Percentiles rank a stretch among this genome's conserved stretches.
Conservation (phyloP, 1,140 invertebrate species). For the Stegodyphus mimosarum region DNA sequence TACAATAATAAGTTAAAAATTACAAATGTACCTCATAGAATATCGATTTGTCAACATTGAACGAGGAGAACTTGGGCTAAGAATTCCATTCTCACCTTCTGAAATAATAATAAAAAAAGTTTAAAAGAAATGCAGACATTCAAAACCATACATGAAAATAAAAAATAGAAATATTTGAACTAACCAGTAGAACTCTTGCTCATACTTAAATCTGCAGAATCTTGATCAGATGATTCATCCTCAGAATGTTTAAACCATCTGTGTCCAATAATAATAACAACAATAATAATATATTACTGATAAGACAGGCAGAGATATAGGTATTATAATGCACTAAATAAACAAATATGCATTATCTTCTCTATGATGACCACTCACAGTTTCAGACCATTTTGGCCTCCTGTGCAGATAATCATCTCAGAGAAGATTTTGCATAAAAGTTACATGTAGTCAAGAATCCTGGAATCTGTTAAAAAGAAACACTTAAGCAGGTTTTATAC, state of each 20-base stretch:
- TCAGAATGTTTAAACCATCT: conserved; percentile 52
- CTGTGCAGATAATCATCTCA: no score
- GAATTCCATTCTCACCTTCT: conserved; percentile 58
- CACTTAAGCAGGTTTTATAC: no score
- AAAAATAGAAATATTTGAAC: not conserved
- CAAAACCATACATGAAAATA: not conserved
- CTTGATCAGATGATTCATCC: conserved; percentile 62
- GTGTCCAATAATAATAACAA: not conserved
- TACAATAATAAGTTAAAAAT: not conserved
- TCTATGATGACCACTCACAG: no score
- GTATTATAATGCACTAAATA: not conserved
- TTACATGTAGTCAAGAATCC: no score
- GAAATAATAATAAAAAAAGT: not conserved
- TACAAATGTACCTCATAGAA: conserved; percentile 31
- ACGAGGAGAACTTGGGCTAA: conserved; percentile 49
- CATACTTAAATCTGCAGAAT: conserved; percentile 55
- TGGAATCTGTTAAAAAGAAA: no score
- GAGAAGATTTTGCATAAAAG: no score
- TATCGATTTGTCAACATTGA: not conserved
- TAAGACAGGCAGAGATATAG: no score
- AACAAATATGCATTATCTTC: not conserved
- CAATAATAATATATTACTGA: not conserved
- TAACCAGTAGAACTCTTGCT: conserved; percentile 60
- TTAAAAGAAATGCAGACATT: not conserved
- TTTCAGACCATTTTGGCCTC: no score